A percentile compares a stretch with the other conserved stretches of the same genome.
phyloP scores from a whole-genome alignment of 2,888 invertebrate species.

The Dolichomitus sp. region DNA sequence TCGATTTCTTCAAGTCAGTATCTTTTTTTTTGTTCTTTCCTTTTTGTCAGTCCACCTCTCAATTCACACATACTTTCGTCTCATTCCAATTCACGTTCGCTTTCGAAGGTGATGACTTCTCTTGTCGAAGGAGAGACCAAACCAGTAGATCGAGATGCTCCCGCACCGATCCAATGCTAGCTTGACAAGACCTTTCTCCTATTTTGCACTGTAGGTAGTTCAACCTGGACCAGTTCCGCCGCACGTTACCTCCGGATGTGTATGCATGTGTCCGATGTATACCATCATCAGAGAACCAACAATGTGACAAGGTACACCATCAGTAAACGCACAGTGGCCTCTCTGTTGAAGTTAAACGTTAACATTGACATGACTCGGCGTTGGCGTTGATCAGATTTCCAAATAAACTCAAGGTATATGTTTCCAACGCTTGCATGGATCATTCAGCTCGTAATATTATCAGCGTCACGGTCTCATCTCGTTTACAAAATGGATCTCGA shows the following conservation, averaged over 20 bases:
- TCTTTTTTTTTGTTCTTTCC: not conserved
- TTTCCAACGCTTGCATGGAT: conserved; percentile 6
- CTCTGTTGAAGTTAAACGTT: conserved; percentile 2
- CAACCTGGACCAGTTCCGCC: conserved; percentile 45
- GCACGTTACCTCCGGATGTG: conserved; percentile 9
- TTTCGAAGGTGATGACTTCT: not conserved
- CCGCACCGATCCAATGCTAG: not conserved
- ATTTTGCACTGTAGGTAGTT: conserved; percentile 2
- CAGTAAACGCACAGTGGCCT: not conserved
- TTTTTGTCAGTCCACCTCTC: not conserved
- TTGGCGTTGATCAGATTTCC: conserved; percentile 59
- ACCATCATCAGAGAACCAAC: conserved; percentile 25
- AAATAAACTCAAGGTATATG: conserved; percentile 43
- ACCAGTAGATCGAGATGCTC: conserved; percentile 23
- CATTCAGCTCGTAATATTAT: conserved; percentile 8
- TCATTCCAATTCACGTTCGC: conserved; percentile 6
- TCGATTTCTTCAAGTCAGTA: conserved; percentile 46
- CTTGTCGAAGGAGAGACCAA: not conserved
- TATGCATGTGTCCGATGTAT: conserved; percentile 1
- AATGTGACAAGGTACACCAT: conserved; percentile 7
- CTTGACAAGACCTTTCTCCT: conserved; percentile 30
- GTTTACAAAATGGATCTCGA: conserved; percentile 30
- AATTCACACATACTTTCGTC: not conserved
- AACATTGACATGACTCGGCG: conserved; percentile 37
- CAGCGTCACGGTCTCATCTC: conserved; percentile 1